Percentiles rank a stretch among this genome's conserved stretches.
Evolutionary conservation across 1,140 invertebrate genomes (phyloP).

Genomic region (Musca vetustissima): DNA sequence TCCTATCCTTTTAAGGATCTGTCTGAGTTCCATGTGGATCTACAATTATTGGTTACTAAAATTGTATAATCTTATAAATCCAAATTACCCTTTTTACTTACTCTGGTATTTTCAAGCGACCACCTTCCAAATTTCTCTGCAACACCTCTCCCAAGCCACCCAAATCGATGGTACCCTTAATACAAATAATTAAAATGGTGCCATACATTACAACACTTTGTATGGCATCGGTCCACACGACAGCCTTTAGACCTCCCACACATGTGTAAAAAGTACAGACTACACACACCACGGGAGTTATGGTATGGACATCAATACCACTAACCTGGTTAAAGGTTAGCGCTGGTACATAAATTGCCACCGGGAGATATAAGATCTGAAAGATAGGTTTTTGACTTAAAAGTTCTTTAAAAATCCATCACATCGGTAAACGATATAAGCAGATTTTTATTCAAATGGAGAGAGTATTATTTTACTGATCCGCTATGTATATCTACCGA

Average conservation of each 20-base stretch:
- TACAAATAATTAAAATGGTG: constrained; percentile 75
- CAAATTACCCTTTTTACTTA: constrained; percentile 51
- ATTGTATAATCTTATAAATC: too few species aligned
- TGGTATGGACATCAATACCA: constrained; percentile 76
- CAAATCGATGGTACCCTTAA: constrained; percentile 79
- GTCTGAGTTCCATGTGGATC: too few species aligned
- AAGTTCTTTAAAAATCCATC: too few species aligned
- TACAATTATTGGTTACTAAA: too few species aligned
- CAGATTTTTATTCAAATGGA: too few species aligned
- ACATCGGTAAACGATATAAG: too few species aligned
- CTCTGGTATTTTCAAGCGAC: constrained; percentile 76
- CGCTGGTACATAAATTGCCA: constrained; percentile 81
- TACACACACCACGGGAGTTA: constrained; percentile 79
- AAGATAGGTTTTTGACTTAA: not conserved
- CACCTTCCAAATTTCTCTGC: constrained; percentile 69
- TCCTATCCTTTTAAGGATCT: too few species aligned
- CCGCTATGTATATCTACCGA: too few species aligned
- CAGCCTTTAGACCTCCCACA: constrained; percentile 88
- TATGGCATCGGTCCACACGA: constrained; percentile 91
- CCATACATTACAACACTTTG: constrained; percentile 84
- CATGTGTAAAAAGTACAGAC: constrained; percentile 91
- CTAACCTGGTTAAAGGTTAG: constrained; percentile 83
- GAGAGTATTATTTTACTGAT: too few species aligned
- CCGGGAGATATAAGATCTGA: constrained; percentile 58
- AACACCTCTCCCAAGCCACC: constrained; percentile 76